Evolutionary conservation across 2,888 invertebrate species (phyloP), one percentile per base, ranked within the genome.

Genomic region (Tolmerus cingulatus): DNA sequence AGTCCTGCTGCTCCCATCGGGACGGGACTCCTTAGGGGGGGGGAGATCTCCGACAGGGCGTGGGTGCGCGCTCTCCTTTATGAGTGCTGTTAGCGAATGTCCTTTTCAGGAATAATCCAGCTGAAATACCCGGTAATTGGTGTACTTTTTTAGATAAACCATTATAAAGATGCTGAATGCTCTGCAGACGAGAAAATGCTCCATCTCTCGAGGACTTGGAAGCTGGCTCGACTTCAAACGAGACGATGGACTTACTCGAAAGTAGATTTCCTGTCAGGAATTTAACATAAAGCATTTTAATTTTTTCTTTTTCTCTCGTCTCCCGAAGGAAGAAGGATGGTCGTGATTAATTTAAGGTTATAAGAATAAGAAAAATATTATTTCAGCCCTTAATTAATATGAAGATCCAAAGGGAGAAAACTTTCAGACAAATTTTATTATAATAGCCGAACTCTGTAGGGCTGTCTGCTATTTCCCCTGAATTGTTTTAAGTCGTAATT

Each of bases 121-220:
- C 57, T 82, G 37, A 82, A 82, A 82, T 57, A 55, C 82, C 82
- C 82, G 82, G 82, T 82, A 82, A 82, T 82, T 82, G 57, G 82
- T 82, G 82, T 82, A 57, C 82, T 57, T 82, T 51, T 40, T 82
- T 66, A 81, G 81, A 81, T 78, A 43, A 78, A 43, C 30, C 81
- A 81, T 81, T 81, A 81, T 55, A 34, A 16, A 30, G 9, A 81
- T 51, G 55, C 8, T 81, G 81, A 81, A 55, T 55, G 34, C 51
- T 27, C 16, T 46, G 81, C 51, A 81, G 51, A 46, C 81, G 76
- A 76, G 76, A 76, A n/a, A 76, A 76, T 16, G 34, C 19, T 76
- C 40, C 40, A 76, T 76, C 40, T 76, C 34, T 66, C 12, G 27
- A 66, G 66, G 66, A 66, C 66, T 66, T 19, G 19, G 66, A n/a